phyloP scores from a whole-genome alignment of 2,888 invertebrate species.

The Napeogenes sylphis region DNA sequence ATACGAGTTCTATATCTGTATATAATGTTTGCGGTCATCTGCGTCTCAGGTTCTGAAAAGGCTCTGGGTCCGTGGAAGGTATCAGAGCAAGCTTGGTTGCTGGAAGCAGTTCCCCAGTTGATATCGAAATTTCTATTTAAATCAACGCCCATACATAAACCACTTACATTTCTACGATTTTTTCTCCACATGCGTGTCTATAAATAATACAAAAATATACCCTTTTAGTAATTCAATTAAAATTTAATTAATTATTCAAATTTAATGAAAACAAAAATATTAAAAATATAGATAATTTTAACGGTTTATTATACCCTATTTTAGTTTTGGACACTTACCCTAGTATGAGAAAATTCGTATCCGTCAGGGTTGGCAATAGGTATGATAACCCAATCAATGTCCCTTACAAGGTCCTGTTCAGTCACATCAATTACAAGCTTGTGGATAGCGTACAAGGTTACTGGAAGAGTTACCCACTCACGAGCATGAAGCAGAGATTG shows the following conservation, averaged over 20 bases:
- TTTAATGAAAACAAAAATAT: neutral
- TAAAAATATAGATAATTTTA: neutral
- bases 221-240: neutral
- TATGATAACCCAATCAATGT: conserved; percentile 81
- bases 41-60: conserved; percentile 83
- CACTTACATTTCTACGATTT: conserved; percentile 68
- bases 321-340: conserved; percentile 43
- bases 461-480: conserved; percentile 82
- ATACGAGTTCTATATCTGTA: conserved; percentile 61
- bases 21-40: conserved; percentile 76
- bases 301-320: neutral
- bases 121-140: conserved; percentile 86
- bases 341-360: conserved; percentile 77
- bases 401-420: conserved; percentile 70
- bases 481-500: conserved; percentile 81
- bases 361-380: conserved; percentile 86
- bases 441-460: conserved; percentile 80
- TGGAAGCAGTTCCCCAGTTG: conserved; percentile 79
- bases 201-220: conserved; percentile 23
- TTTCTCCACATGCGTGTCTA: conserved; percentile 82
- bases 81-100: conserved; percentile 74
- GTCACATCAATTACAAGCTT: conserved; percentile 78
- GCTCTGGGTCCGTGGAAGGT: conserved; percentile 79
- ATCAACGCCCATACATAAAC: conserved; percentile 82
- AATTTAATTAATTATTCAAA: too few relatives aligned